These are phyloP conservation scores for Hylyphantes graminicola DNA, from an alignment of 1,140 invertebrate species.

Conservation along the genomic window DNA sequence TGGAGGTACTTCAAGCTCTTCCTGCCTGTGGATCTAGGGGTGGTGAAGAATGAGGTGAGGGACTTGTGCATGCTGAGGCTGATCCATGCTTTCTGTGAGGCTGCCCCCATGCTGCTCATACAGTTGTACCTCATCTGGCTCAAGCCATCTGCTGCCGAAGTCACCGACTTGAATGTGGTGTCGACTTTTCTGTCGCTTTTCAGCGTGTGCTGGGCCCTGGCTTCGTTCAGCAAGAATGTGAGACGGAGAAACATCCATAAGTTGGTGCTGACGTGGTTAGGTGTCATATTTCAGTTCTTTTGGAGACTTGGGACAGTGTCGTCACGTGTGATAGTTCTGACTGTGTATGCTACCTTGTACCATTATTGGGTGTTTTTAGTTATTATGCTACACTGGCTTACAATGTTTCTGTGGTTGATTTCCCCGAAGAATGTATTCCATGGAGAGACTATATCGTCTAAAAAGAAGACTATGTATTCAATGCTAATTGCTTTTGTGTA, in stretches of 20 bases:
- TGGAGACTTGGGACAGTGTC: slow-evolving; percentile 85
- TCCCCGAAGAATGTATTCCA: slow-evolving; percentile 86
- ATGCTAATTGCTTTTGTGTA: slow-evolving; percentile 86
- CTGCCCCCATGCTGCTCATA: slow-evolving; percentile 85
- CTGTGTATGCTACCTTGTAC: slow-evolving; percentile 87
- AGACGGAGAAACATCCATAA: slow-evolving; percentile 82
- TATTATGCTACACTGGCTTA: slow-evolving; percentile 82
- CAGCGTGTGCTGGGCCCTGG: slow-evolving; percentile 89
- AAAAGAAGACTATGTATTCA: slow-evolving; percentile 76
- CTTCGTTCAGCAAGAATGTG: slow-evolving; percentile 91
- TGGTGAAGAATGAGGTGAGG: slow-evolving; percentile 85
- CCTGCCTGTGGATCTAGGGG: slow-evolving; percentile 83
- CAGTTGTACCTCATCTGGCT: slow-evolving; percentile 79
- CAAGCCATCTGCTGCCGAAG: slow-evolving; percentile 70
- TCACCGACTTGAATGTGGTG: slow-evolving; percentile 83
- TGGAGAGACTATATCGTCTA: slow-evolving; percentile 77
- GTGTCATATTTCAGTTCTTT: slow-evolving; percentile 83
- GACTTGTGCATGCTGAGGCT: slow-evolving; percentile 83
- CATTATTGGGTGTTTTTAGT: slow-evolving; percentile 85
- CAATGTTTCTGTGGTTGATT: slow-evolving; percentile 87
- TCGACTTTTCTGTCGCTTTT: slow-evolving; percentile 83
- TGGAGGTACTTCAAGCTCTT: slow-evolving; percentile 91
- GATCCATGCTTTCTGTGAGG: slow-evolving; percentile 87
- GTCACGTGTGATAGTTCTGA: slow-evolving; percentile 81
- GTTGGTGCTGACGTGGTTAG: slow-evolving; percentile 87